Conservation (phyloP, 2,797 vertebrate genomes). For the Phrynocephalus forsythii region DNA sequence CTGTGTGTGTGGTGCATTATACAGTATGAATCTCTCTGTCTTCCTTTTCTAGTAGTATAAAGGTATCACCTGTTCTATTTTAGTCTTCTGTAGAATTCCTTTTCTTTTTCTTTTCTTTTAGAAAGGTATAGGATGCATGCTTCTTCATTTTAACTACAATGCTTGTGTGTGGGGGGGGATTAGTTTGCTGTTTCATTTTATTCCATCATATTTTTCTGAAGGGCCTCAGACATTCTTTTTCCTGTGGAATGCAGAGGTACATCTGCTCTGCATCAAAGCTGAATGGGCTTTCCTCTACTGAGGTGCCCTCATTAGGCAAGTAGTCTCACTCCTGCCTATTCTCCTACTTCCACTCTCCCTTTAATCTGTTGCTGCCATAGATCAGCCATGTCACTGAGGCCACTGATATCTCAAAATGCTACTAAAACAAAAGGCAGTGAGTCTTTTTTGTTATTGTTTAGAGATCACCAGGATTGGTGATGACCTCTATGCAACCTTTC, state of each 20-base stretch:
- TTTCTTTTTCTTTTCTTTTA: conserved; percentile 8
- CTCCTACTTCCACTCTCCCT: conserved; percentile 21
- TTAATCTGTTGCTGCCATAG: conserved; percentile 58
- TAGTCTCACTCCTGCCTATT: conserved; percentile 52
- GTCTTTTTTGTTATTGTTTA: conserved; percentile 53
- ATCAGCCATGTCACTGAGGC: conserved; percentile 52
- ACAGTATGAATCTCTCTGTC: too few species aligned
- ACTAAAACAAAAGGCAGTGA: conserved; percentile 62
- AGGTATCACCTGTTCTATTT: too few species aligned
- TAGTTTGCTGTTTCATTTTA: rapidly evolving
- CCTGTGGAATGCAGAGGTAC: conserved; percentile 61
- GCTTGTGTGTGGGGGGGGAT: conserved; percentile 3
- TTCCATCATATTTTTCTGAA: background rate
- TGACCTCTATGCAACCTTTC: conserved; percentile 56
- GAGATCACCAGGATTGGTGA: conserved; percentile 61
- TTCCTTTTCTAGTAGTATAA: too few species aligned
- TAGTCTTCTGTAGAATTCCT: rapidly evolving
- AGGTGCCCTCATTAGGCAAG: conserved; percentile 24
- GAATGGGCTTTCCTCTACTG: conserved; percentile 58
- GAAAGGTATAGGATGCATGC: background rate
- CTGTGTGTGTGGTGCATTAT: background rate
- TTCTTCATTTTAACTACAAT: conserved; percentile 33
- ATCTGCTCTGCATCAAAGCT: conserved; percentile 72
- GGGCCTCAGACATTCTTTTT: background rate
- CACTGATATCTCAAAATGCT: conserved; percentile 23